Conservation (phyloP, 2,797 vertebrate species). For the Echeneis naucrates region DNA sequence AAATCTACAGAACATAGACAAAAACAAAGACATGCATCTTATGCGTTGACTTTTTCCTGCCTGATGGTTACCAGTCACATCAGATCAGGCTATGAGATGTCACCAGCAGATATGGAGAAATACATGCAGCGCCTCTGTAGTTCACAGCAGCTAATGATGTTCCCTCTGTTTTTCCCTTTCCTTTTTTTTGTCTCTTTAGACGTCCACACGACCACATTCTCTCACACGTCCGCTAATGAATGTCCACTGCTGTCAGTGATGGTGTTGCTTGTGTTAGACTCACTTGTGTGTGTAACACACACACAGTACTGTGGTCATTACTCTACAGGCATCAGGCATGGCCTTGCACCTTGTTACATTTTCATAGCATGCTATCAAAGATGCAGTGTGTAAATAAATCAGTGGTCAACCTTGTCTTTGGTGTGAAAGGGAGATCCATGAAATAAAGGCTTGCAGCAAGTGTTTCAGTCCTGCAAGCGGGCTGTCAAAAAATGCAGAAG, state of each 20-base stretch:
- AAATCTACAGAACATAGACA: no score
- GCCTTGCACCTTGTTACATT: background rate
- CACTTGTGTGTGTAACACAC: background rate
- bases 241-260: background rate
- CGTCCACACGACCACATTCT: slow-evolving; percentile 12
- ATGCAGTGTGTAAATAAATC: no score
- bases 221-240: slow-evolving; percentile 31
- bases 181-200: slow-evolving; percentile 19
- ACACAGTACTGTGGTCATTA: background rate
- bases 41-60: background rate
- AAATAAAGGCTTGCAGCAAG: no score
- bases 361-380: background rate
- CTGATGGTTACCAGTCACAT: background rate
- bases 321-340: no score
- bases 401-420: no score
- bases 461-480: no score
- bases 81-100: slow-evolving; percentile 22
- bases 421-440: no score
- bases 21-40: background rate
- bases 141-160: slow-evolving; percentile 46
- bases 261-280: slow-evolving; percentile 4
- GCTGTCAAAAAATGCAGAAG: no score
- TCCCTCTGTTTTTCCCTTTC: slow-evolving; percentile 17
- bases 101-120: slow-evolving; percentile 25
- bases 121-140: slow-evolving; percentile 15